Evolutionary conservation across 2,888 invertebrate species (phyloP), one percentile per base, ranked within the genome.

Genomic region (Callosobruchus maculatus): DNA sequence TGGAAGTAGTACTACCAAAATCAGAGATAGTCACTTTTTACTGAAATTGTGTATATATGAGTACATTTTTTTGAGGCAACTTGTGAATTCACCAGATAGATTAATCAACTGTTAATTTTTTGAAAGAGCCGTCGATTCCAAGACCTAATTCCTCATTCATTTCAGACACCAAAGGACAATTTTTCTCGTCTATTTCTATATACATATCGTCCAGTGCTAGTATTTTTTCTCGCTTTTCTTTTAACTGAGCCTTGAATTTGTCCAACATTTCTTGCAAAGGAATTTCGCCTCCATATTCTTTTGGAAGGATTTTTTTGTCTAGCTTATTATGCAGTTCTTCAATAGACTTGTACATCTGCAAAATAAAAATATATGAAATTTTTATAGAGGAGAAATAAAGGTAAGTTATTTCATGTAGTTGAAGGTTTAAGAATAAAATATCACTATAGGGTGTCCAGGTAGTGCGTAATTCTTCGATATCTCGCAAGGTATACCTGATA

Each of bases 231-330:
- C 93, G 90, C 74, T 90, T 91, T 77, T 91, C 90, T 75, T 90
- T 86, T 70, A 95, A 86, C 73, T 90, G 90, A 67, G 88, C 87
- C 84, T 94, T 94, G 77, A 95, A 90, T 82, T 90, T 90, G 85
- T 93, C 92, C 76, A 96, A 93, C 94, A 97, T 95, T 72, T 95
- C 94, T 30, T 89, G 89, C 72, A 95, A 87, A 21, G 96, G 94
- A 21, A 95, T 90, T 21, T 92, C 92, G n/a, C 96, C 96, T 9
- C 96, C 96, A 83, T 96, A 96, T 86, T 97, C 96, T 85, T 93
- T 93, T 0, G 96, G 96, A 77, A 97, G 86, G 81, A 96, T 93
- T 75, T 92, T 90, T 22, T 92, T 90, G 84, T 95, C 91, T 7
- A 96, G 89, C 80, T 92, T 90, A 68, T 91, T 89, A 78, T 91